Evolutionary conservation across 2,888 invertebrate species (phyloP), one percentile per base, ranked within the genome.

Genomic region (Cephus rjabovi): DNA sequence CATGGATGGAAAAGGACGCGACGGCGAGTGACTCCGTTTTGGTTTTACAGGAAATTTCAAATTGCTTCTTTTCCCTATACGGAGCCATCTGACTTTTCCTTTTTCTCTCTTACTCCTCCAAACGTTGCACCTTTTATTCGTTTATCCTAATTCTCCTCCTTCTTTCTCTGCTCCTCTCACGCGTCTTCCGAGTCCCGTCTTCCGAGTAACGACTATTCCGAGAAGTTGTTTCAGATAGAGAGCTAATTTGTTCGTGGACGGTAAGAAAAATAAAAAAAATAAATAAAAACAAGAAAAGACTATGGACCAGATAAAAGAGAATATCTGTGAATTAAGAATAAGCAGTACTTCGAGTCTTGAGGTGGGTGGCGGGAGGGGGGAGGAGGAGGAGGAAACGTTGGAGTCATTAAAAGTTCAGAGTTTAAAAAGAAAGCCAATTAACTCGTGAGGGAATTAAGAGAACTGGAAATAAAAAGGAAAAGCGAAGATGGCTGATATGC

Each of bases 171-270:
- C 77, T 78, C 76, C 77, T 79, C 78, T 78, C 75, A 37, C 84
- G 83, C 81, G 80, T 81, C 83, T 30, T 30, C 30, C 30, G 88
- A 89, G 89, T 90, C n/a, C n/a, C 81, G 80, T 81, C 83, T 30
- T 30, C 30, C 30, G 88, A 89, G 89, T 90, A 89, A 90, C 90
- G 90, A 88, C 90, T 90, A 89, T 90, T 90, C 90, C 88, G 85
- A 89, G 89, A 90, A 90, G 89, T 90, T 90, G 90, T 90, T 90
- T 90, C 89, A 89, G 90, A 90, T 90, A 90, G 89, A 87, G 88
- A 88, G 90, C 90, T 90, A 90, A 90, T 90, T 90, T 90, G 89
- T 90, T 90, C 90, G 87, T 89, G 88, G 86, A 82, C 81, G 77
- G 35, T 40, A 70, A 69, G 56, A 34, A 69, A 79, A 76, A 75